A percentile compares a stretch with the other conserved stretches of the same genome.
These are phyloP conservation scores for Cyclophora punctaria DNA, from an alignment of 2,888 invertebrate genomes.

Conservation along the genomic window DNA sequence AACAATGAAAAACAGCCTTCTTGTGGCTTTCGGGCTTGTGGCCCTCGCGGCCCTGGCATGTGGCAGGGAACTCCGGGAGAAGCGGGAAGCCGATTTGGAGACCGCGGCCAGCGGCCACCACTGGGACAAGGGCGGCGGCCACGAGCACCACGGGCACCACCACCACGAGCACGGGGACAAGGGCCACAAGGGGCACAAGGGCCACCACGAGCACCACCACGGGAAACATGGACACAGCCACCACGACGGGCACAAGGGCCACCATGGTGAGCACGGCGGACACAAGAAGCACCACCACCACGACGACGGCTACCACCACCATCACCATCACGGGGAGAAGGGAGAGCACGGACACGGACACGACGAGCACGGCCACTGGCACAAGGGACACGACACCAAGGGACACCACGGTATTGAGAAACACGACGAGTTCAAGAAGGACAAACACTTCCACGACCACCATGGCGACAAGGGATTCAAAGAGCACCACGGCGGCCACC, in stretches of 20 bases:
- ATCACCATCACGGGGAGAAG: slow-evolving; percentile 78
- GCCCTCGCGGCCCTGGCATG: slow-evolving; percentile 66
- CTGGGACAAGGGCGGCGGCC: slow-evolving; percentile 74
- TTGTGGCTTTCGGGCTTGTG: slow-evolving; percentile 56
- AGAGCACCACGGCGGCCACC: slow-evolving; percentile 84
- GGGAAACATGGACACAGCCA: slow-evolving; percentile 82
- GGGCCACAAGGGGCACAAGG: slow-evolving; percentile 80
- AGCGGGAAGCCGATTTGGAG: slow-evolving; percentile 68
- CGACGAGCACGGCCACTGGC: slow-evolving; percentile 79
- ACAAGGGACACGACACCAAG: slow-evolving; percentile 89
- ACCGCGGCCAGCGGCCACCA: slow-evolving; percentile 61
- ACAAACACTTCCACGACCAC: slow-evolving; percentile 89
- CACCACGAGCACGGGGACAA: slow-evolving; percentile 78
- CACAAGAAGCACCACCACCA: slow-evolving; percentile 79
- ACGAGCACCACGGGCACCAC: slow-evolving; percentile 78
- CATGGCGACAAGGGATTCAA: slow-evolving; percentile 85
- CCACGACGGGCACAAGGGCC: slow-evolving; percentile 77
- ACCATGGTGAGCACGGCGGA: slow-evolving; percentile 77
- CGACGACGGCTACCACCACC: slow-evolving; percentile 78
- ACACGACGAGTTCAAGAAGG: slow-evolving; percentile 87
- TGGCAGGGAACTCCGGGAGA: slow-evolving; percentile 65
- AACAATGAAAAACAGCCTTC: slow-evolving; percentile 52
- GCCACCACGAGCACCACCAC: slow-evolving; percentile 78
- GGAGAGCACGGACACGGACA: slow-evolving; percentile 76
- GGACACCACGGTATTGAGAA: slow-evolving; percentile 89